A percentile compares a stretch with the other conserved stretches of the same genome.
These are phyloP conservation scores for Pitta sordida DNA, from an alignment of 2,113 vertebrate genomes.

Conservation along the genomic window DNA sequence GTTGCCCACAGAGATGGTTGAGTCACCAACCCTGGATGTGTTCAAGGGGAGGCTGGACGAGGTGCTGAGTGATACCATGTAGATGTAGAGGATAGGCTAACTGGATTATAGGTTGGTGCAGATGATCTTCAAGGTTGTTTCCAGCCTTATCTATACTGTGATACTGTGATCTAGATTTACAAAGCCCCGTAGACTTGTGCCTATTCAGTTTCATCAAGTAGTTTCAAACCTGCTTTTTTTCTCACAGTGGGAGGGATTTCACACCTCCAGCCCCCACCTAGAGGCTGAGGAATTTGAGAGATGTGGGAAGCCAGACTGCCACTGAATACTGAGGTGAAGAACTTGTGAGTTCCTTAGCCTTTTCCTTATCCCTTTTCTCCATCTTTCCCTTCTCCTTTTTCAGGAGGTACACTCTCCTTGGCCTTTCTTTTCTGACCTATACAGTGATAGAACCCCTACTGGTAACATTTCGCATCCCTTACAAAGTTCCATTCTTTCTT, in stretches of 20 bases:
- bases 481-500: background rate
- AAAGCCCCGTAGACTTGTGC: background rate
- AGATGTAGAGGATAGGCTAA: too few relatives aligned
- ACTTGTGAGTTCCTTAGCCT: background rate
- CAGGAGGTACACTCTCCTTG: background rate
- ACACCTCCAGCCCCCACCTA: background rate
- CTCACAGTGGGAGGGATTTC: background rate
- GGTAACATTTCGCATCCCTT: fast-evolving
- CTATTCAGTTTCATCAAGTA: background rate
- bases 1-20: too few relatives aligned
- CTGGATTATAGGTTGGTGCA: too few relatives aligned
- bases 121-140: too few relatives aligned
- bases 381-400: background rate
- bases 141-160: too few relatives aligned
- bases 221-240: background rate
- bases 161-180: too few relatives aligned
- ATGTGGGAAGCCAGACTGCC: background rate
- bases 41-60: too few relatives aligned
- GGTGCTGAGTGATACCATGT: too few relatives aligned
- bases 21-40: too few relatives aligned
- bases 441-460: background rate
- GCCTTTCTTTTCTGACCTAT: background rate
- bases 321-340: background rate
- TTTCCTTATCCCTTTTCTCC: background rate
- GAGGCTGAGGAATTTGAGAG: background rate